Base-by-base conservation (phyloP, 1,140 invertebrate species). In the Calosoma granatense region DNA sequence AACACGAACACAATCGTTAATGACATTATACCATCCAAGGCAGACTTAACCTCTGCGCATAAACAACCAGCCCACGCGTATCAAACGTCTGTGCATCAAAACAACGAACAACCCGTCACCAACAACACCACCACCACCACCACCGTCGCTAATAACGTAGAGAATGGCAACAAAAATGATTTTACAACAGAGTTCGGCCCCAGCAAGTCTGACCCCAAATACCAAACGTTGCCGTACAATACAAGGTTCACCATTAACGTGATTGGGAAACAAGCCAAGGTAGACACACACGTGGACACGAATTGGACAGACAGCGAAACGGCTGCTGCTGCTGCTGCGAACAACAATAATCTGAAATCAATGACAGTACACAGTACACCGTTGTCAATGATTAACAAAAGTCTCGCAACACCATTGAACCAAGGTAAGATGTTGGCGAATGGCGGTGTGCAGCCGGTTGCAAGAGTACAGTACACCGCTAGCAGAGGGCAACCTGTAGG, bases 201-300 rank as follows among this genome's bases (percentile, higher is more conserved):
- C n/a, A 87, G 83, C 63, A 94, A 94, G 72, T 88, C 86, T 52
- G 90, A 95, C 71, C 89, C 91, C 0, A 94, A 94, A 72, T 94
- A 94, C 77, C 92, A 96, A 75, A 93, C 90, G 17, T 77, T 94
- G 68, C 92, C 92, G 51, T 91, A 91, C 69, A 92, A 91, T 63
- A 88, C 88, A 4, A 90, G 92, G 72, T 89, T 91, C 67, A 81
- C 83, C 6, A 81, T 80, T 2, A 80, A 79, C 63, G 75, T 80
- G 55, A 70, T 70, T 47, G 22, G 71, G 71, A 56, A 54, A 53
- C 43, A 39, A 60, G 59, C 23, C 61, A 71, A 17, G 70, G 71
- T 66, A 56, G 76, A 74, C 62, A 63, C 39, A 47, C 66, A 61
- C 22, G 61, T 62, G 9, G 62, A 61, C 14, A 53, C 54, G 14